phyloP scores from a whole-genome alignment of 2,113 vertebrate species.

The Vidua chalybeata region DNA sequence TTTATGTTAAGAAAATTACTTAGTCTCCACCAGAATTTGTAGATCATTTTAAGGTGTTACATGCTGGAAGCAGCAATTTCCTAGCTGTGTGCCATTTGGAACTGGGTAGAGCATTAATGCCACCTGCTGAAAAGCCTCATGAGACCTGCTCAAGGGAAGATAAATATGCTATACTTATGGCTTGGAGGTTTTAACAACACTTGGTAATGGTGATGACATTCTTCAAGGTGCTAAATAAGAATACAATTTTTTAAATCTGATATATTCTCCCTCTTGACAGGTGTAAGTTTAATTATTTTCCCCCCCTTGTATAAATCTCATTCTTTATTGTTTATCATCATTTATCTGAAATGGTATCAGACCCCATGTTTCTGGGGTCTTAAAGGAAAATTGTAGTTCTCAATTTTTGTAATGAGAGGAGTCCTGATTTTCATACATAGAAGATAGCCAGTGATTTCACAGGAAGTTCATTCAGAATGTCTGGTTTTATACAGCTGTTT shows the following conservation, averaged over 20 bases:
- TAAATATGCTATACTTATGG: not conserved
- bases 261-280: not conserved
- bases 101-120: constrained; percentile 30
- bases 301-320: not conserved
- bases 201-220: not conserved
- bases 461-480: not conserved
- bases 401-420: not conserved
- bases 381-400: not conserved
- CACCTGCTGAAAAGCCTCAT: constrained; percentile 57
- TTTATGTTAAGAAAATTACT: constrained; percentile 39
- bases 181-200: not conserved
- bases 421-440: not conserved
- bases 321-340: not conserved
- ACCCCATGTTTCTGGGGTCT: not conserved
- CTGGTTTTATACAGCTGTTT: not conserved
- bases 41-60: constrained; percentile 37
- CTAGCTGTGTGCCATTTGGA: not conserved
- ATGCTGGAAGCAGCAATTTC: not conserved
- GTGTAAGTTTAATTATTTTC: not conserved
- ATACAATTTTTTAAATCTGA: not conserved
- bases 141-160: not conserved
- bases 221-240: not conserved
- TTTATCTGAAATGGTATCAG: constrained; percentile 10
- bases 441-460: not conserved
- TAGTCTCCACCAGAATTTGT: constrained; percentile 27